Conservation (phyloP, 2,888 invertebrate genomes). For the Hyposoter didymator region DNA sequence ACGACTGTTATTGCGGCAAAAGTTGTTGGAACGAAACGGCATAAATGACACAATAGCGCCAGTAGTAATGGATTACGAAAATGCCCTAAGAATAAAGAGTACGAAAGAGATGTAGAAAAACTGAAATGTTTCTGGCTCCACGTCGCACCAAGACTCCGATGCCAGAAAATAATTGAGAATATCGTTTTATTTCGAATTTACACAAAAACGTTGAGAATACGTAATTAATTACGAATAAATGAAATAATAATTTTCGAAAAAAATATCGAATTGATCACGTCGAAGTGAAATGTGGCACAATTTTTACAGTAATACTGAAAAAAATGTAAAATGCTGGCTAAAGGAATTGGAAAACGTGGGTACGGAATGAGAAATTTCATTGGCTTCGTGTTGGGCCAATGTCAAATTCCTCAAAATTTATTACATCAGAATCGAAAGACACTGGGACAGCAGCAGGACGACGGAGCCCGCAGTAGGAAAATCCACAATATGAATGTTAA, state of each 20-base stretch:
- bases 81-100: not conserved
- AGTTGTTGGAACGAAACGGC: not conserved
- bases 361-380: not conserved
- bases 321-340: not conserved
- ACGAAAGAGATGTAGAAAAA: not conserved
- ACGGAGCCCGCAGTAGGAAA: not conserved
- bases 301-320: not conserved
- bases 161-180: not conserved
- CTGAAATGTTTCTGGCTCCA: not conserved
- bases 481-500: not conserved
- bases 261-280: not conserved
- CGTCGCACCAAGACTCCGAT: not conserved
- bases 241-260: not conserved
- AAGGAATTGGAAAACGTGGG: not conserved
- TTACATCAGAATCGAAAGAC: not conserved
- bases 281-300: not conserved
- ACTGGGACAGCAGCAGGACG: not conserved
- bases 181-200: not conserved
- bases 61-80: slow-evolving; percentile 3
- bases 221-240: not conserved
- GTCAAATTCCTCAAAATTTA: not conserved
- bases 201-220: too few species aligned
- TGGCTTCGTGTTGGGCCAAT: slow-evolving; percentile 7
- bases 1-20: not conserved
- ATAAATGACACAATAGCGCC: not conserved